Conservation (phyloP, 2,113 vertebrate species). For the Apeltes quadracus region DNA sequence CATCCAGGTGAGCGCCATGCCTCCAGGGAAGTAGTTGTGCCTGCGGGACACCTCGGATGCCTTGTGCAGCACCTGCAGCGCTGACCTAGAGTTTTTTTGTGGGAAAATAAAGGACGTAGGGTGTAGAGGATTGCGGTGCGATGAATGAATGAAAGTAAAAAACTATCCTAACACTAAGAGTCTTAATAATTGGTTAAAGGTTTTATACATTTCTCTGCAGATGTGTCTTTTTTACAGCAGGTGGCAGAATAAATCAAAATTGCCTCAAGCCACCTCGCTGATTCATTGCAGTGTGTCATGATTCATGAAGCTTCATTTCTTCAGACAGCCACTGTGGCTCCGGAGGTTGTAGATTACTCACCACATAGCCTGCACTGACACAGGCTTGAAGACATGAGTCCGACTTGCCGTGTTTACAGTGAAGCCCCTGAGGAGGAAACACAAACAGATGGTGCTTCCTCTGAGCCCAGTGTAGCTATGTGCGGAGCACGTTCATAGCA, state of each 20-base stretch:
- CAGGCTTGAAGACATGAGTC: constrained; percentile 96
- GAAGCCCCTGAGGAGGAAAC: constrained; percentile 85
- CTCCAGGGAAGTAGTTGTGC: constrained; percentile 95
- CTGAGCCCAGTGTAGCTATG: not conserved
- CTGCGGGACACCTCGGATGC: constrained; percentile 92
- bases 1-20: constrained; percentile 93
- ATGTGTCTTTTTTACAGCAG: constrained; percentile 59
- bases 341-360: constrained; percentile 74
- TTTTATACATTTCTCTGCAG: constrained; percentile 20
- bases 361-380: constrained; percentile 99
- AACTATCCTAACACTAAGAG: not conserved
- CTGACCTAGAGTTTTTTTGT: constrained; percentile 84
- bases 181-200: not conserved
- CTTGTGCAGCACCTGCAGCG: constrained; percentile 96
- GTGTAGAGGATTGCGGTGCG: not conserved
- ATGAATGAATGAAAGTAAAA: not conserved
- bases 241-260: constrained; percentile 53
- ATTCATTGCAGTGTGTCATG: constrained; percentile 45
- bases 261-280: constrained; percentile 30
- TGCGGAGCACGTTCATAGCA: constrained; percentile 8
- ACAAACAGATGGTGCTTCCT: constrained; percentile 40
- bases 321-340: constrained; percentile 37
- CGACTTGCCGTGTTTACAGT: constrained; percentile 93
- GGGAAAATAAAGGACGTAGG: constrained; percentile 13
- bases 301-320: constrained; percentile 22